Percentiles rank a stretch among this genome's conserved stretches.
These are phyloP conservation scores for Equus quagga DNA, from an alignment of 2,113 vertebrate species.

Conservation along the genomic window DNA sequence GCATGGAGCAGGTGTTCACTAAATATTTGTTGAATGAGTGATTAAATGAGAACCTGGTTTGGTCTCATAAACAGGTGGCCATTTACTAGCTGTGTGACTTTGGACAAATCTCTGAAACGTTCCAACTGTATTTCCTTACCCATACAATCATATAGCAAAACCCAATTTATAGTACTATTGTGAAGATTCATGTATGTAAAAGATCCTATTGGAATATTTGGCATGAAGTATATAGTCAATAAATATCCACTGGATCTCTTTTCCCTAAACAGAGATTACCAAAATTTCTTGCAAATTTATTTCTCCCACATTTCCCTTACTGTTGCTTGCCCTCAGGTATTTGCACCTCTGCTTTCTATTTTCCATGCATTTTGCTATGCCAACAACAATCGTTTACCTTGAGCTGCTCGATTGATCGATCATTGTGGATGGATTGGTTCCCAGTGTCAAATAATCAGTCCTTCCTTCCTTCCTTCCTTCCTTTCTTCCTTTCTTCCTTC, in stretches of 20 bases:
- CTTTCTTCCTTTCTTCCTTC: accelerated
- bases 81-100: neutral
- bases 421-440: neutral
- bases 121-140: neutral
- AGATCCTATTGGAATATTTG: neutral
- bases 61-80: neutral
- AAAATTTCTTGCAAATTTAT: neutral
- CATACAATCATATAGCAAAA: neutral
- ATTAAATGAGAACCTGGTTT: neutral
- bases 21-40: neutral
- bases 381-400: neutral
- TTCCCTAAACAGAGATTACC: neutral
- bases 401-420: neutral
- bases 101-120: neutral
- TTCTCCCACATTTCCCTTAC: neutral
- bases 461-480: too few species aligned
- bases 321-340: neutral
- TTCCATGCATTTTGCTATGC: neutral
- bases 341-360: neutral
- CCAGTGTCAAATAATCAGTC: neutral
- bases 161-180: neutral
- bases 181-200: neutral
- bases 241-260: neutral
- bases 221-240: neutral
- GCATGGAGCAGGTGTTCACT: neutral